Base-by-base conservation (phyloP, 2,113 vertebrate genomes). In the Picathartes gymnocephalus region DNA sequence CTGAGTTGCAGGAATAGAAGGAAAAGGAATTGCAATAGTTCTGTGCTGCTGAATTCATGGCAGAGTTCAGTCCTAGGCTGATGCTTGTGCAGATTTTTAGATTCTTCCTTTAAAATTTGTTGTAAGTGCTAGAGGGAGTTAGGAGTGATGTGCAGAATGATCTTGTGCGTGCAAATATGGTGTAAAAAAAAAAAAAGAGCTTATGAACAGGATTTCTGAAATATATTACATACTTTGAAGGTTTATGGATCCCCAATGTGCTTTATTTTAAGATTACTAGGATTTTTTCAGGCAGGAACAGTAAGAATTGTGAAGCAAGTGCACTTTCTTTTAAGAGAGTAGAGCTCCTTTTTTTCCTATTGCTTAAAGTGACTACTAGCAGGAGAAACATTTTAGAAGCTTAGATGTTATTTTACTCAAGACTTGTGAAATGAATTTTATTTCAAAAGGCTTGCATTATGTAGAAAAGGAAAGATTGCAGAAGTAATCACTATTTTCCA, bases 261-360 rank as follows among this genome's bases (percentile, higher is more conserved):
- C 62, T 81, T 94, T 93, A 86, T 88, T 95, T 97, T 90, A 81
- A 89, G 85, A 93, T 94, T 92, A 88, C 57, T 54, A 73, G 69
- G 17, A 68, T 31, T 35, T 10, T 91, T 88, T 95, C 60, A 61
- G 60, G 40, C 64, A 69, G 68, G 65, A 44, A 68, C 86, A 95
- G n/a, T 87, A 90, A 83, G 77, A 93, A 92, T 31, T 37, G 20
- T 64, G 50, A 95, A 89, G 35, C 53, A 11, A 95, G 27, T 84
- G 54, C 22, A 62, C 11, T 78, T 96, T 64, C 61, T 72, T 92
- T 70, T 86, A 77, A 77, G n/a, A 54, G 17, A 95, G 64, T 39
- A 24, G 54, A 78, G 66, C 21, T 61, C 39, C 3, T 62, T 77
- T 44, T 82, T 77, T 91, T 87, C 76, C 50, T 62, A 9, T 65